Evolutionary conservation across 2,113 vertebrate genomes (phyloP), one percentile per base, ranked within the genome.

Genomic region (Atractosteus spatula): DNA sequence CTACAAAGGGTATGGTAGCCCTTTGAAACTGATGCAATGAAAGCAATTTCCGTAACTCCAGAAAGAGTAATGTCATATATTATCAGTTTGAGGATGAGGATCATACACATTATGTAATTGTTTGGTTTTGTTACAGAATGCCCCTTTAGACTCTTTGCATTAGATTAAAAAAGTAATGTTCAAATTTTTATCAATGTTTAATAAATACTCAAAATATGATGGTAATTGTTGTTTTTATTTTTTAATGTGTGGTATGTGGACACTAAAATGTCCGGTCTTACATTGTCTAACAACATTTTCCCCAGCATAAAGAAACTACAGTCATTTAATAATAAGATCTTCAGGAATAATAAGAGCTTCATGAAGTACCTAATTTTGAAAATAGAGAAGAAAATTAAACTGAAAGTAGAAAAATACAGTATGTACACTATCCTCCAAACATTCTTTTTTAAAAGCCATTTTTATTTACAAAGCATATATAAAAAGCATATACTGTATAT

Each of bases 111-210:
- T 85, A 84, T 90, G 89, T 92, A 90, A 88, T 88, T 89, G 86
- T 90, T 89, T 86, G 62, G 59, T 66, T 72, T 75, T 85, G 85
- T 89, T 88, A 87, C 85, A 83, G 84, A 85, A 88, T 84, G 84
- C 85, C 89, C 89, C 89, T 89, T 92, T 90, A 16, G 57, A 89
- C 85, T 89, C 82, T 89, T 86, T 91, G 88, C 87, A 88, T 89
- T 89, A 90, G 86, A 89, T 84, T 89, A 87, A 83, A 88, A 83
- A 78, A 66, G 41, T 55, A 2, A 68, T 44, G 41, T 42, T 13
- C 14, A 6, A 55, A 55, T 74, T 67, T 74, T 67, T 71, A 44
- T 70, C 69, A 16, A 68, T 73, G 62, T 14, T 66, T 55, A 67
- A 73, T 73, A 73, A 61, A 68, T 41, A 13, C 57, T 73, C 64